Percentiles rank a stretch among this genome's conserved stretches.
Conservation (phyloP, 2,888 invertebrate genomes). For the Lymantria monacha region DNA sequence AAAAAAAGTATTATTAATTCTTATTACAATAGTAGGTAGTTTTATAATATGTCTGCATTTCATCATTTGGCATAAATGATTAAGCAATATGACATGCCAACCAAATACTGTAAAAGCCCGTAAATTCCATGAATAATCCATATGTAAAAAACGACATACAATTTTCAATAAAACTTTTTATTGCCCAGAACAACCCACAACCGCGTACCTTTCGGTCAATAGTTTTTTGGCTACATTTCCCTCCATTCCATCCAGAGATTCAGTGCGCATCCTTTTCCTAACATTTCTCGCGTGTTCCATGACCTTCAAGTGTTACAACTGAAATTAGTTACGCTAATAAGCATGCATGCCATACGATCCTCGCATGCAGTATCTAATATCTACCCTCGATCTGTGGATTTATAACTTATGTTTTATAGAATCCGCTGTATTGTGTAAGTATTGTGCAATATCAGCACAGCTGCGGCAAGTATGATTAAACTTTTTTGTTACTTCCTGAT, state of each 20-base stretch:
- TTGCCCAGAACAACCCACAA: not conserved
- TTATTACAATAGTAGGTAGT: too few species aligned
- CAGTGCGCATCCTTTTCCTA: slow-evolving; percentile 63
- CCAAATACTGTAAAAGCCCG: not conserved
- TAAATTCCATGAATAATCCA: too few species aligned
- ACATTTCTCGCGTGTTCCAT: slow-evolving; percentile 41
- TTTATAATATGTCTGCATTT: too few species aligned
- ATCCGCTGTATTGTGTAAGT: not conserved
- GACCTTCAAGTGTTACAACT: slow-evolving; percentile 30
- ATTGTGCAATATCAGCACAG: not conserved
- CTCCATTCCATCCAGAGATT: slow-evolving; percentile 50
- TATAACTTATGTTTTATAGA: not conserved
- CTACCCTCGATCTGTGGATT: not conserved
- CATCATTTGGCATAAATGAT: too few species aligned
- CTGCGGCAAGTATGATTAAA: not conserved
- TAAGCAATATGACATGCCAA: not conserved
- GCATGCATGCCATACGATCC: not conserved
- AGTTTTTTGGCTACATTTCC: slow-evolving; percentile 63
- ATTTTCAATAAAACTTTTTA: too few species aligned
- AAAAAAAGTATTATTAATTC: too few species aligned
- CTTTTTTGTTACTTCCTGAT: not conserved
- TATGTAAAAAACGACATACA: too few species aligned
- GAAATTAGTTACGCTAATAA: not conserved
- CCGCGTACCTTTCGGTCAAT: slow-evolving; percentile 54
- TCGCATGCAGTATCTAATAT: not conserved